Base-by-base conservation (phyloP, 2,113 vertebrate species). In the Oophaga pumilio region DNA sequence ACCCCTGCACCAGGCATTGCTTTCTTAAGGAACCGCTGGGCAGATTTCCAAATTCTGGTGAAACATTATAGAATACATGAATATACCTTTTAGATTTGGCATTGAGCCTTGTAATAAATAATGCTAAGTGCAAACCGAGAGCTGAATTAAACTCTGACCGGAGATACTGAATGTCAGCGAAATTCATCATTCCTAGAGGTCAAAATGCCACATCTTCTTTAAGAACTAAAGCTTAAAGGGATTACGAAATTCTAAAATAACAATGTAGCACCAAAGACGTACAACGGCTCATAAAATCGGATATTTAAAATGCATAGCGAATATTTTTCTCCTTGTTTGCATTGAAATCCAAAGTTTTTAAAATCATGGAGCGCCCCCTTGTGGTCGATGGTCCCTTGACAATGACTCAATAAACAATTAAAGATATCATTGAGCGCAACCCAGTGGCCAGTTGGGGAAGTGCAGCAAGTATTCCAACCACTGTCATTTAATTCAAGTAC, bases 81-180 rank as follows among this genome's bases (percentile, higher is more conserved):
- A 33, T 80, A 80, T 28, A 28, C 53, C 52, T 56, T 43, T 56
- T 56, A 57, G 52, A 59, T 33, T 79, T 79, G 77, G 77, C 52
- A 24, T 59, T 28, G 5, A 56, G 56, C 52, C 77, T 80, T 17
- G 1, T 60, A 59, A 80, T 60, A 80, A 59, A 80, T 80, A 60
- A 80, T 18, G 76, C 18, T 33, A 26, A 79, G 56, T 80, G 53
- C 76, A 78, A n/a, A 56, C 26, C 52, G 17, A 24, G n/a, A 69
- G 76, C 49, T 20, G 33, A 18, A 20, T 50, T 64, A 6, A 50
- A 43, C 20, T 53, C 9, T 76, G 18, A 76, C 74, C 33, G 28
- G n/a, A 10, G 2, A 2, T 56, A 9, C 12, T n/a, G 12, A 8
- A 73, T 73, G 28, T 50, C 33, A 20, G 71, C 69, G 26, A 50